A percentile compares a stretch with the other conserved stretches of the same genome.
Conservation (phyloP, 2,113 vertebrate species). For the Takifugu bimaculatus region DNA sequence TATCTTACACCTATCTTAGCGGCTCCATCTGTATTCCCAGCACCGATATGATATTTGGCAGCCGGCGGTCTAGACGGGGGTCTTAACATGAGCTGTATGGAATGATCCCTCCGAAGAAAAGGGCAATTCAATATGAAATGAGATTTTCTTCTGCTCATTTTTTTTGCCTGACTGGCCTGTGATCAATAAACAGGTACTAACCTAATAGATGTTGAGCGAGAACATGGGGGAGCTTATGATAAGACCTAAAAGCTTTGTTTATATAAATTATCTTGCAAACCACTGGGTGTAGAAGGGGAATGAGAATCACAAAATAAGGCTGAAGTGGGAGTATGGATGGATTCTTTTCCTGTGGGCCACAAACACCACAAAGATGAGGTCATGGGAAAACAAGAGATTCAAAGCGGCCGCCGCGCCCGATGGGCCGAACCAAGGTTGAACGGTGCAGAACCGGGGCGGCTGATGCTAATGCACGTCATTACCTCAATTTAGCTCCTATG, state of each 20-base stretch:
- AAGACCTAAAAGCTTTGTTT: conserved; percentile 21
- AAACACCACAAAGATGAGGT: neutral
- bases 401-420: conserved; percentile 15
- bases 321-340: neutral
- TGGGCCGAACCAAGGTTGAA: conserved; percentile 14
- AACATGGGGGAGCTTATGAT: conserved; percentile 42
- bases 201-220: conserved; percentile 58
- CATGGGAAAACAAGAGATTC: conserved; percentile 1
- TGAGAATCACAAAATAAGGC: conserved; percentile 24
- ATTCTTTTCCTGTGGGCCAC: neutral
- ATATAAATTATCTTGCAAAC: conserved; percentile 5
- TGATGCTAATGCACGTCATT: conserved; percentile 61
- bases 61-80: conserved; percentile 55
- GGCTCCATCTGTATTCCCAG: conserved; percentile 65
- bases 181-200: conserved; percentile 72
- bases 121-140: conserved; percentile 73
- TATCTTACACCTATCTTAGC: conserved; percentile 49
- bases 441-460: conserved; percentile 4
- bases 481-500: conserved; percentile 50
- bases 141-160: conserved; percentile 58
- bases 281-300: conserved; percentile 9
- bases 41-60: conserved; percentile 67
- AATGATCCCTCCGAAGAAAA: conserved; percentile 64
- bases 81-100: conserved; percentile 39
- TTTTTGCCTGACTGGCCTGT: conserved; percentile 54